Percentiles rank a stretch among this genome's conserved stretches.
phyloP scores from a whole-genome alignment of 1,140 invertebrate genomes.

The Drosophila simulans region DNA sequence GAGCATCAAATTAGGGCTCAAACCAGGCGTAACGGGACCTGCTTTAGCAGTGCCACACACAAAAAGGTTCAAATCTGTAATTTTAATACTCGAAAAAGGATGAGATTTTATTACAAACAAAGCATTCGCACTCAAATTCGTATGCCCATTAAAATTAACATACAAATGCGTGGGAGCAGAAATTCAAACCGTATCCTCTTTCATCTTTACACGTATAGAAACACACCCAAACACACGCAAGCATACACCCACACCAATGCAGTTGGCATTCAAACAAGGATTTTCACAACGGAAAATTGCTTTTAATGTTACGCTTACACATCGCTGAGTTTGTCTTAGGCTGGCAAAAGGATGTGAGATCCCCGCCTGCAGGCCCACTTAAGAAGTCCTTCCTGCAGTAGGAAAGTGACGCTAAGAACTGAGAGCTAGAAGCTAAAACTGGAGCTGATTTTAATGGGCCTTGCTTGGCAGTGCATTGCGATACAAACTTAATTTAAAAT shows the following conservation, averaged over 20 bases:
- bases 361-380: slow-evolving; percentile 3
- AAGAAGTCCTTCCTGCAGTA: slow-evolving; percentile 10
- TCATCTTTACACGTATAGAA: slow-evolving; percentile 33
- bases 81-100: slow-evolving; percentile 62
- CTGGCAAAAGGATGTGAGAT: slow-evolving; percentile 16
- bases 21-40: slow-evolving; percentile 52
- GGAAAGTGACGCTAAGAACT: background rate
- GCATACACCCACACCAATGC: slow-evolving; percentile 28
- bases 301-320: slow-evolving; percentile 70
- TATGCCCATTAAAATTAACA: slow-evolving; percentile 69
- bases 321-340: slow-evolving; percentile 56
- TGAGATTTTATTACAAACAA: slow-evolving; percentile 65
- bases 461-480: slow-evolving; percentile 3
- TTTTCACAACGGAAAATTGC: slow-evolving; percentile 72
- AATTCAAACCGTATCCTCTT: slow-evolving; percentile 40
- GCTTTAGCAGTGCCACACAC: slow-evolving; percentile 34
- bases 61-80: slow-evolving; percentile 69
- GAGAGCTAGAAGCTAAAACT: background rate
- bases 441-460: slow-evolving; percentile 21
- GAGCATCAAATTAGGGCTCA: slow-evolving; percentile 51
- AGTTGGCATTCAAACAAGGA: slow-evolving; percentile 70
- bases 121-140: slow-evolving; percentile 60
- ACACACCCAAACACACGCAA: slow-evolving; percentile 3
- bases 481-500: slow-evolving; percentile 10
- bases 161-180: slow-evolving; percentile 56